Evolutionary conservation across 2,888 invertebrate species (phyloP).

Genomic region (Sarcophaga rosellei): DNA sequence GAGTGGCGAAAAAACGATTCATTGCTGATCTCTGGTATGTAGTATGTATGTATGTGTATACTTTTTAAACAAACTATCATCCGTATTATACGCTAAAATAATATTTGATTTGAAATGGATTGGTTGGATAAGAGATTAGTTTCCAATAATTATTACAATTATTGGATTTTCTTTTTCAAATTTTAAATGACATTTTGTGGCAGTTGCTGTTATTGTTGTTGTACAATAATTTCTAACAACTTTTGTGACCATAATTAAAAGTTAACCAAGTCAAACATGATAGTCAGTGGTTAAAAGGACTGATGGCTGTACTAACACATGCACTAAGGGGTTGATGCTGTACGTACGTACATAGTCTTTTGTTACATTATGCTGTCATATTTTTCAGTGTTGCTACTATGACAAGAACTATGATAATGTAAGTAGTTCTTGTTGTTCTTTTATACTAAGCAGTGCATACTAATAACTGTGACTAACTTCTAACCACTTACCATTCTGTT

Average conservation of each 20-base stretch:
- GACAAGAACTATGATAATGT: neutral
- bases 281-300: conserved; percentile 29
- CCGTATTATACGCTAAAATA: too few relatives aligned
- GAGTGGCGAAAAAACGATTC: too few relatives aligned
- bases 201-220: conserved; percentile 32
- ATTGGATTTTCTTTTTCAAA: neutral
- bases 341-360: neutral
- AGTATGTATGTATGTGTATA: too few relatives aligned
- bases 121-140: neutral
- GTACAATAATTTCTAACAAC: conserved; percentile 53
- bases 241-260: conserved; percentile 76
- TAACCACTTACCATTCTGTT: conserved; percentile 69
- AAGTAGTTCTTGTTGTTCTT: neutral
- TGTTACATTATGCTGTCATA: conserved; percentile 18
- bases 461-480: conserved; percentile 60
- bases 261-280: conserved; percentile 74
- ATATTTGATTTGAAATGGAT: too few relatives aligned
- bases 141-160: neutral
- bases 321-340: neutral
- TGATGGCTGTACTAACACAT: conserved; percentile 5
- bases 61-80: too few relatives aligned
- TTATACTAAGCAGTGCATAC: conserved; percentile 37
- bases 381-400: neutral
- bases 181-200: neutral
- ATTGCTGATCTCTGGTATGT: too few relatives aligned